A percentile compares a stretch with the other conserved stretches of the same genome.
Evolutionary conservation across 2,888 invertebrate species (phyloP).

Genomic region (Acronicta psi): DNA sequence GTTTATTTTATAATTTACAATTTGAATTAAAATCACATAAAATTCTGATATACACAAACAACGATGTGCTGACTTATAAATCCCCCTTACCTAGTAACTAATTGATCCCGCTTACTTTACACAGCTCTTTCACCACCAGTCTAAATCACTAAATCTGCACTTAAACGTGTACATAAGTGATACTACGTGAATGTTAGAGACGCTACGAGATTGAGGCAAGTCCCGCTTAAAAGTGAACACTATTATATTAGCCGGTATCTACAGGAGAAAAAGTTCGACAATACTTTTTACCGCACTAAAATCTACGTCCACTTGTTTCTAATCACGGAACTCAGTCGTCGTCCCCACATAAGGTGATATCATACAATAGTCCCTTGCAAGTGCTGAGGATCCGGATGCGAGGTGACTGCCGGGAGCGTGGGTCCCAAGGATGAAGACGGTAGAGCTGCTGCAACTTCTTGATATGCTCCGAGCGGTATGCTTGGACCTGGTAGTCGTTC

Average conservation of each 20-base stretch:
- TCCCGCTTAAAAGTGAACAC: constrained; percentile 63
- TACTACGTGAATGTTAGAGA: constrained; percentile 74
- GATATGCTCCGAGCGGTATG: constrained; percentile 79
- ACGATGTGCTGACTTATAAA: constrained; percentile 67
- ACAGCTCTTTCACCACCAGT: constrained; percentile 76
- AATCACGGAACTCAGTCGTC: constrained; percentile 93
- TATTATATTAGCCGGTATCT: constrained; percentile 36
- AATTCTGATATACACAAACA: constrained; percentile 68
- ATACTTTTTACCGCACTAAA: constrained; percentile 40
- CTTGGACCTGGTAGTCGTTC: constrained; percentile 81
- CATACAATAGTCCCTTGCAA: constrained; percentile 97
- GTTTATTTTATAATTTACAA: constrained; percentile 50
- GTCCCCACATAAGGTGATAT: constrained; percentile 98
- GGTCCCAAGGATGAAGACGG: constrained; percentile 76
- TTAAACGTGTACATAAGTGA: constrained; percentile 41
- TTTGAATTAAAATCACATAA: constrained; percentile 62
- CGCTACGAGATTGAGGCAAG: constrained; percentile 70
- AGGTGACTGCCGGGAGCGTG: constrained; percentile 71
- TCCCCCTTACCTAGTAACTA: constrained; percentile 81
- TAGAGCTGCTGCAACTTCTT: constrained; percentile 84
- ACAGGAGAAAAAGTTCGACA: constrained; percentile 40
- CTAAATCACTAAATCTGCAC: constrained; percentile 63
- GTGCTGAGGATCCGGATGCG: constrained; percentile 91
- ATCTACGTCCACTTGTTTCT: constrained; percentile 92
- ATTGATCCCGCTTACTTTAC: constrained; percentile 87